phyloP scores from a whole-genome alignment of 2,797 vertebrate species.

The Anas flavirostris region DNA sequence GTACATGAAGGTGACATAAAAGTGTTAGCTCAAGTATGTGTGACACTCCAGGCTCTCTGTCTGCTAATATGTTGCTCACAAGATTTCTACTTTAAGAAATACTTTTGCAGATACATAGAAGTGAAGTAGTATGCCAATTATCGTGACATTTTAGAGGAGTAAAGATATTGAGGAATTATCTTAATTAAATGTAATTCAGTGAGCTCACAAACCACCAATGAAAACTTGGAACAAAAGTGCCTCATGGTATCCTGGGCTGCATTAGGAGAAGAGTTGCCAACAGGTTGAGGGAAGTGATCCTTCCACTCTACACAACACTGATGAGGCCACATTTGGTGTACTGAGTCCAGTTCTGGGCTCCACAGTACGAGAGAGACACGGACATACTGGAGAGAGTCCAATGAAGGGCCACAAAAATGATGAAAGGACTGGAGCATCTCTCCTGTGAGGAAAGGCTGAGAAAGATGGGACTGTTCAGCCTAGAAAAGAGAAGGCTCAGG shows the following conservation, averaged over 20 bases:
- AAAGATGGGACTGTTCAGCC: too few relatives aligned
- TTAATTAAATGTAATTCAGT: background rate
- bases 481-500: too few relatives aligned
- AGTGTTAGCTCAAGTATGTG: background rate
- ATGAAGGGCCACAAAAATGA: too few relatives aligned
- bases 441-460: too few relatives aligned
- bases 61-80: background rate
- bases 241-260: too few relatives aligned
- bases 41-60: background rate
- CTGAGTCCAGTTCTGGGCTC: background rate
- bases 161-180: background rate
- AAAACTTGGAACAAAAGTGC: background rate
- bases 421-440: too few relatives aligned
- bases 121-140: background rate
- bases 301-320: background rate
- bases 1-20: background rate
- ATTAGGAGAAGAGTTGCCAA: background rate
- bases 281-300: background rate
- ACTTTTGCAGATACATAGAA: background rate
- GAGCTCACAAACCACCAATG: background rate
- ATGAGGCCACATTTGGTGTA: background rate
- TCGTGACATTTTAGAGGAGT: background rate
- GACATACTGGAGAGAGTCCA: too few relatives aligned
- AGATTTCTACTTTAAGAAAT: background rate
- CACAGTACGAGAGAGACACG: background rate